Base-by-base conservation (phyloP, 2,888 invertebrate genomes). In the Dusona sp. region DNA sequence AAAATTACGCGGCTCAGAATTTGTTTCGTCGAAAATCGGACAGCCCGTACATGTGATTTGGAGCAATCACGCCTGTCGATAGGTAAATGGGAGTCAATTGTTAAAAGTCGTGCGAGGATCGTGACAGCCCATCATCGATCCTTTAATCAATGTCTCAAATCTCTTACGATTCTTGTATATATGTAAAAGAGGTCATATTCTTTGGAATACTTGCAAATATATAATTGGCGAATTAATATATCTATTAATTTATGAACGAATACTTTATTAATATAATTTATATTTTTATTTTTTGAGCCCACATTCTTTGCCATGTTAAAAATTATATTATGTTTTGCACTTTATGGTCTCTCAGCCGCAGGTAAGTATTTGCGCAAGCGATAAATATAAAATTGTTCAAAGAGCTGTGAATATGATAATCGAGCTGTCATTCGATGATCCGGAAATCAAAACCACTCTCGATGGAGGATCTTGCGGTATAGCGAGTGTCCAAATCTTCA, bases 131-230 rank as follows among this genome's bases (percentile, higher is more conserved):
- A 79, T 42, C 64, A 81, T 80, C 78, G 74, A 78, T 84, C 73
- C 80, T 29, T 68, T 73, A 81, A 78, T 87, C 79, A 89, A 88
- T 89, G 86, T 84, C 85, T 84, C 85, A 84, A 86, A 79, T 87
- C 83, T 85, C 84, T 87, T 87, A 68, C 85, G 81, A 88, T 89
- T 85, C 83, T 88, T 89, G 89, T 89, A 89, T 89, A 88, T 90
- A 90, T 88, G 87, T 89, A 90, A 88, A 89, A 88, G 85, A 85
- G 75, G 64, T 88, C 84, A 72, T 72, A 87, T 77, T 87, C 77
- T 84, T 85, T 87, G 68, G 85, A 83, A 86, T 86, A 77, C 11
- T 42, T 78, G 65, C n/a, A 88, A 85, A 79, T 87, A 88, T 82
- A 87, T 81, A 79, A 85, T 85, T 45, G 57, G 57, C 57, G 4